Percentiles rank a stretch among this genome's conserved stretches.
These are phyloP conservation scores for Lysandra bellargus DNA, from an alignment of 2,888 invertebrate species.

Conservation along the genomic window DNA sequence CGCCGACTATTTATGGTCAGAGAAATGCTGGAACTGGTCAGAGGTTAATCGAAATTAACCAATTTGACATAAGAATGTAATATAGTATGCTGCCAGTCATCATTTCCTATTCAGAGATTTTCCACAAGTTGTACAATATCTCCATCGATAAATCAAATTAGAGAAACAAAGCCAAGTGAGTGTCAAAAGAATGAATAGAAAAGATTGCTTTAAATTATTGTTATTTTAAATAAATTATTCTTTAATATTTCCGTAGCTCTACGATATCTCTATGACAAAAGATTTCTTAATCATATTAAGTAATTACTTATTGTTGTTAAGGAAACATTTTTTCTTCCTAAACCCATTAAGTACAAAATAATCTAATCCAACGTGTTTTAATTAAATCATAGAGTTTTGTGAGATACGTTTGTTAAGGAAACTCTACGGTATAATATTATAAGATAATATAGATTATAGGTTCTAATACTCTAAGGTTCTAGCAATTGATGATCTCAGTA, in stretches of 20 bases:
- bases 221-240: neutral
- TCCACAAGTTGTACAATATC: neutral
- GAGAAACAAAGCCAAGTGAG: neutral
- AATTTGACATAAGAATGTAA: neutral
- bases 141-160: neutral
- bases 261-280: neutral
- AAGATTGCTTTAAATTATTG: neutral
- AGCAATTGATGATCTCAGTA: neutral
- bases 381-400: too few species aligned
- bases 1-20: constrained; percentile 12
- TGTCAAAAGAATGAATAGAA: neutral
- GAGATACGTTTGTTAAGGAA: too few species aligned
- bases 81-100: neutral
- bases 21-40: neutral
- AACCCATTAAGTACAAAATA: too few species aligned
- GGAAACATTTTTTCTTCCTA: neutral
- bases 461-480: too few species aligned
- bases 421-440: too few species aligned
- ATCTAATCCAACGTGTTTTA: too few species aligned
- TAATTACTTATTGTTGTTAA: too few species aligned
- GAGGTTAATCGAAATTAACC: constrained; percentile 20
- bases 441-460: too few species aligned
- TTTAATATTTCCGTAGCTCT: neutral
- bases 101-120: neutral
- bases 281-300: too few species aligned